These are phyloP conservation scores for Tipula confusa DNA, from an alignment of 2,888 invertebrate species.

Conservation along the genomic window DNA sequence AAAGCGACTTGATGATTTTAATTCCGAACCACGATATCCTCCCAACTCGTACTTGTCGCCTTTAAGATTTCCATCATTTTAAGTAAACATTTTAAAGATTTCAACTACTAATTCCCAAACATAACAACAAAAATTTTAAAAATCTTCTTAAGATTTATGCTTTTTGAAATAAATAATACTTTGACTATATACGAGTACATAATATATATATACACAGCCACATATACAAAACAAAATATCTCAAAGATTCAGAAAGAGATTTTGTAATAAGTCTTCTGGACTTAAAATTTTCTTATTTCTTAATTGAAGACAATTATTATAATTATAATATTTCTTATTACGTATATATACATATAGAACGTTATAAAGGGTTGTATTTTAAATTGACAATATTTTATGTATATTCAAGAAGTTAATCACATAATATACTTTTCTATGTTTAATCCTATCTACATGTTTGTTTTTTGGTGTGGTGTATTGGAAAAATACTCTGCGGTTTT, in stretches of 20 bases:
- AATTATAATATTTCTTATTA: not conserved
- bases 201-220: not conserved
- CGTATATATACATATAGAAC: not conserved
- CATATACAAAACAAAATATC: not conserved
- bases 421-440: constrained; percentile 9
- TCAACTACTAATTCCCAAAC: constrained; percentile 25
- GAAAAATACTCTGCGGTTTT: not conserved
- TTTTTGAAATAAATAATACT: constrained; percentile 3
- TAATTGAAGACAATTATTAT: constrained; percentile 20
- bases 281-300: constrained; percentile 25
- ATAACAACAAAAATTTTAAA: not conserved
- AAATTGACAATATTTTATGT: constrained; percentile 3
- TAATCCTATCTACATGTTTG: not conserved
- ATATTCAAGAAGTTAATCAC: constrained; percentile 17
- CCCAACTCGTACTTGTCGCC: not conserved
- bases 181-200: not conserved
- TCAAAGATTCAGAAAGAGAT: constrained; percentile 25
- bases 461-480: not conserved
- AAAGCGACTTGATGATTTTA: constrained; percentile 17
- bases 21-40: not conserved
- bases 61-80: constrained; percentile 8
- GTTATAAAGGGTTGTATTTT: not conserved
- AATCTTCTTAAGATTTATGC: constrained; percentile 20
- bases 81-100: not conserved
- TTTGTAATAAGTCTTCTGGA: constrained; percentile 25